These are phyloP conservation scores for Loripinus fragilis DNA, from an alignment of 2,888 invertebrate species.

Conservation along the genomic window DNA sequence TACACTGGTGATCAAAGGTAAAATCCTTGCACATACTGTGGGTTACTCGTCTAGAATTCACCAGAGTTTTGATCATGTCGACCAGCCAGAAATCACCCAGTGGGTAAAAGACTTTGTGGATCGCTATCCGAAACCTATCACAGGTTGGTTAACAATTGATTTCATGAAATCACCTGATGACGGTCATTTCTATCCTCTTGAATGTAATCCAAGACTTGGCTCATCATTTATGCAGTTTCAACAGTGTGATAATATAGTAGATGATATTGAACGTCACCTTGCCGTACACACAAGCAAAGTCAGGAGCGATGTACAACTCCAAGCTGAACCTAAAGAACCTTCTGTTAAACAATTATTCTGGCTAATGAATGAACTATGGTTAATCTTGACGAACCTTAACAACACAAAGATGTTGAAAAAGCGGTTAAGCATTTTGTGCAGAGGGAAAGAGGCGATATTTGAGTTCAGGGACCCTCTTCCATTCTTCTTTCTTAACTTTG, in stretches of 20 bases:
- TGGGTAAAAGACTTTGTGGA: not conserved
- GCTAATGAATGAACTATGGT: not conserved
- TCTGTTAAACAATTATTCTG: not conserved
- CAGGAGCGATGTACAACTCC: not conserved
- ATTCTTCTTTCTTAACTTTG: too few relatives aligned
- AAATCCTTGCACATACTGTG: not conserved
- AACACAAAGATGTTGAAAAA: too few relatives aligned
- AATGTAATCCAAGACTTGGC: not conserved
- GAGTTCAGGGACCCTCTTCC: too few relatives aligned
- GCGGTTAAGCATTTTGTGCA: too few relatives aligned
- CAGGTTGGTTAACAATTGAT: not conserved
- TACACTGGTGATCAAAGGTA: not conserved
- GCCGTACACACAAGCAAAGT: not conserved
- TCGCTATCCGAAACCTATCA: not conserved
- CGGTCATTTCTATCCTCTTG: not conserved
- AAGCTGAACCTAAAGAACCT: not conserved
- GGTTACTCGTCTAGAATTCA: not conserved
- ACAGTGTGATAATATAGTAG: not conserved
- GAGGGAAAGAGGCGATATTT: too few relatives aligned
- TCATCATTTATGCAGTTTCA: not conserved
- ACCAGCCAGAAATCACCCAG: not conserved
- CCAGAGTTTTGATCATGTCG: not conserved
- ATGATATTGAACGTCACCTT: not conserved
- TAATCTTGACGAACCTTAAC: not conserved
- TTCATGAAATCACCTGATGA: not conserved